A percentile compares a stretch with the other conserved stretches of the same genome.
Conservation (phyloP, 1,140 invertebrate species). For the Phymorhynchus buccinoides region DNA sequence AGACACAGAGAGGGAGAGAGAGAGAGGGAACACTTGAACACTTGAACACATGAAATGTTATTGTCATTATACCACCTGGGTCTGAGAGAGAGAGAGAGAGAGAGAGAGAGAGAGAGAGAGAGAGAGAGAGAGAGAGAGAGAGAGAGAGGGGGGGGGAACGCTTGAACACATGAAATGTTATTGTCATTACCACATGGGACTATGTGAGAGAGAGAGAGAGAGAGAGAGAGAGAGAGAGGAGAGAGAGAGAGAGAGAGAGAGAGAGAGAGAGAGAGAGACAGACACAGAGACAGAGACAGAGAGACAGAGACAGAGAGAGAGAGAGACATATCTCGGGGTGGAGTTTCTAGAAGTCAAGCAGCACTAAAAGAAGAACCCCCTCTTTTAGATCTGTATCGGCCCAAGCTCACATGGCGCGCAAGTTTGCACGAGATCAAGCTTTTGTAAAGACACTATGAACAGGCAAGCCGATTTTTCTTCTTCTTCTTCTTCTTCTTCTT, state of each 20-base stretch:
- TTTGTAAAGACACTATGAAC: constrained; percentile 15
- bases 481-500: no score
- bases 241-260: not conserved
- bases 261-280: not conserved
- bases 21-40: no score
- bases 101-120: no score
- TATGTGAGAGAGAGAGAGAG: not conserved
- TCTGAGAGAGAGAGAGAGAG: no score
- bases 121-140: no score
- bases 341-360: no score
- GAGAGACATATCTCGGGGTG: not conserved
- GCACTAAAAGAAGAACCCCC: not conserved
- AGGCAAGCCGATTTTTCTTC: not conserved
- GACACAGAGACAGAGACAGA: not conserved
- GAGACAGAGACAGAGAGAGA: not conserved
- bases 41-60: no score
- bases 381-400: not conserved
- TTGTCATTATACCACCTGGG: no score
- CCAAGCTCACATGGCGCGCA: not conserved
- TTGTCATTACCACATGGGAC: no score
- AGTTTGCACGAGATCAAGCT: constrained; percentile 1
- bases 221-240: not conserved
- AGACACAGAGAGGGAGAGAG: no score
- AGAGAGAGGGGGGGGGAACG: no score
- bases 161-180: no score